phyloP scores from a whole-genome alignment of 2,113 vertebrate species.

The Tretioscincus oriximinensis region DNA sequence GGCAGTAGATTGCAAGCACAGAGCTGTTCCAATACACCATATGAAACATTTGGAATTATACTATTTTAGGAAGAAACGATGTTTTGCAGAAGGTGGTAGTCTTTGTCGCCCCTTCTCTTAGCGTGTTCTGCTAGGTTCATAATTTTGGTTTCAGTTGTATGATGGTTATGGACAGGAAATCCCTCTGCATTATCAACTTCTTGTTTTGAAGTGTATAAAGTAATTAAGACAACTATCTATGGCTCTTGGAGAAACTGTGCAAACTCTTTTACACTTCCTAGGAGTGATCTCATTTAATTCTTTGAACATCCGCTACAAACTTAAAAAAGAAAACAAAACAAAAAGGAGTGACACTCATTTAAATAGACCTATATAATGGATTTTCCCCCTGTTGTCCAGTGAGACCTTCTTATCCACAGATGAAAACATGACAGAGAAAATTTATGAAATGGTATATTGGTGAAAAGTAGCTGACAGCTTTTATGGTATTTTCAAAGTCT shows the following conservation, averaged over 20 bases:
- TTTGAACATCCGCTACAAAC: background rate
- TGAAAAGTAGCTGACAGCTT: slow-evolving; percentile 55
- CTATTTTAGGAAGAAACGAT: background rate
- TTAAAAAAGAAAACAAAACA: background rate
- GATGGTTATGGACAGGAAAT: no score
- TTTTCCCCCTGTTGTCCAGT: slow-evolving; percentile 20
- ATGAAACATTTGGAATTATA: background rate
- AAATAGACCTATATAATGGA: background rate
- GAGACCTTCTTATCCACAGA: slow-evolving; percentile 39
- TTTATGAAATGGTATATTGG: slow-evolving; percentile 55
- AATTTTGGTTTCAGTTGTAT: no score
- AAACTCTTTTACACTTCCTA: background rate
- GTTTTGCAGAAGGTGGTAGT: background rate
- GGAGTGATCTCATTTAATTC: background rate
- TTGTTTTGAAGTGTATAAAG: no score
- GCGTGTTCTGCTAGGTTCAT: no score
- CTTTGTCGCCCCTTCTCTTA: no score
- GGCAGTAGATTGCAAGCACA: background rate
- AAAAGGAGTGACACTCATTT: no score
- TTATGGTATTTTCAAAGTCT: slow-evolving; percentile 1
- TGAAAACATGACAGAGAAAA: slow-evolving; percentile 44
- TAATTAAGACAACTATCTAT: background rate
- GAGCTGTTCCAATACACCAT: background rate
- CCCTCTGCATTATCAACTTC: background rate
- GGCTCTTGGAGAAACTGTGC: background rate